These are phyloP conservation scores for Trissolcus japonicus DNA, from an alignment of 2,888 invertebrate species.

Conservation along the genomic window DNA sequence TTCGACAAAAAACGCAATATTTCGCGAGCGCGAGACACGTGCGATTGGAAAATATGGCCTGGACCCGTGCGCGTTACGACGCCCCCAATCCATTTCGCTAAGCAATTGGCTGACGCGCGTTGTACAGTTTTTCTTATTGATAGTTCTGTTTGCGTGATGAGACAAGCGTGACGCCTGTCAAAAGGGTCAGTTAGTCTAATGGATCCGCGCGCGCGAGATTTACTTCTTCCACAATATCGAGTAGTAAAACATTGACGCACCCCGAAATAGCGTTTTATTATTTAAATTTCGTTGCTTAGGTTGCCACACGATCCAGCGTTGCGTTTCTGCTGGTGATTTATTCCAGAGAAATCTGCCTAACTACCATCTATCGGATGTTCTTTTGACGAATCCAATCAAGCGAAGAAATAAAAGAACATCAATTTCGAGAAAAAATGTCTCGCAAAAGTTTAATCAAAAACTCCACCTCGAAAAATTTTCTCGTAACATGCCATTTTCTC, in stretches of 20 bases:
- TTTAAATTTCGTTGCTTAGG: conserved; percentile 14
- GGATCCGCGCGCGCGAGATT: conserved; percentile 27
- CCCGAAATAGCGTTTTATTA: conserved; percentile 15
- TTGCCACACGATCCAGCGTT: no score
- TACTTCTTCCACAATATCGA: conserved; percentile 27
- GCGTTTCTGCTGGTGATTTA: no score
- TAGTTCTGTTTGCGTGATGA: conserved; percentile 43
- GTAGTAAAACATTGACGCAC: conserved; percentile 6
- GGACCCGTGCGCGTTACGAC: conserved; percentile 18
- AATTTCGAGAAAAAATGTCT: no score
- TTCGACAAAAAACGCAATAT: conserved; percentile 50
- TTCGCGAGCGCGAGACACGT: conserved; percentile 34
- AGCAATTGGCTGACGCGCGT: conserved; percentile 41
- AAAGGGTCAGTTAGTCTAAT: conserved; percentile 39
- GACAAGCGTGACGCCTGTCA: conserved; percentile 31
- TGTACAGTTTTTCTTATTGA: conserved; percentile 45
- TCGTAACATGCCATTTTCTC: no score
- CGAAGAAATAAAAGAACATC: no score
- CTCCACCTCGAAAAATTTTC: no score
- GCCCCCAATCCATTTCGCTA: conserved; percentile 45
- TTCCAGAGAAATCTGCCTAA: no score
- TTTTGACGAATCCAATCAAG: no score
- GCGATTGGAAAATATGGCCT: conserved; percentile 52
- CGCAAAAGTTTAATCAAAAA: no score
- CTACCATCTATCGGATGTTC: no score